Conservation (phyloP, 2,113 vertebrate species). For the Myiagra hebetior region DNA sequence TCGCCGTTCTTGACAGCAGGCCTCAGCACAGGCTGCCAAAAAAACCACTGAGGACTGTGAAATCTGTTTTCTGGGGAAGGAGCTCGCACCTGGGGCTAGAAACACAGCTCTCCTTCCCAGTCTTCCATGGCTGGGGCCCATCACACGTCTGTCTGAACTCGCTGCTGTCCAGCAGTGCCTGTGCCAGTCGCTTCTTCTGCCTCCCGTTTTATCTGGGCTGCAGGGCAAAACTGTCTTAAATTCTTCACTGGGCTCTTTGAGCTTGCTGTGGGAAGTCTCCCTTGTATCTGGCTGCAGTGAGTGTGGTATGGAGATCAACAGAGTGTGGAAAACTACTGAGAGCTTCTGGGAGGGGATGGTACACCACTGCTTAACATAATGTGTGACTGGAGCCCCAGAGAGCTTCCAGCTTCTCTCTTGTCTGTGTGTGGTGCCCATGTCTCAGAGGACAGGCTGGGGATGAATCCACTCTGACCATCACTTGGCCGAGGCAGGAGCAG, state of each 20-base stretch:
- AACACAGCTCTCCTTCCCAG: not conserved
- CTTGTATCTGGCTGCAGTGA: not conserved
- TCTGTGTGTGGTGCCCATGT: not conserved
- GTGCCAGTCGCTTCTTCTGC: not conserved
- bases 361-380: not conserved
- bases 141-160: not conserved
- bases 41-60: not conserved
- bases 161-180: not conserved
- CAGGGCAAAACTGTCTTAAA: not conserved
- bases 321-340: not conserved
- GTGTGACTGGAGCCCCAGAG: not conserved
- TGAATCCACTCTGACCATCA: not conserved
- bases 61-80: slow-evolving; percentile 7
- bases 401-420: not conserved
- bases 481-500: not conserved
- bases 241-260: not conserved
- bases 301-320: not conserved
- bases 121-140: not conserved
- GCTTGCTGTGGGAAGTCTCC: not conserved
- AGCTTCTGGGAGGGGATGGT: not conserved
- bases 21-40: not conserved
- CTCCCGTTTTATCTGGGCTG: not conserved
- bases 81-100: not conserved
- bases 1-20: not conserved
- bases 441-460: not conserved